Conservation (phyloP, 2,888 invertebrate genomes). For the Arrhopalites spinosus region DNA sequence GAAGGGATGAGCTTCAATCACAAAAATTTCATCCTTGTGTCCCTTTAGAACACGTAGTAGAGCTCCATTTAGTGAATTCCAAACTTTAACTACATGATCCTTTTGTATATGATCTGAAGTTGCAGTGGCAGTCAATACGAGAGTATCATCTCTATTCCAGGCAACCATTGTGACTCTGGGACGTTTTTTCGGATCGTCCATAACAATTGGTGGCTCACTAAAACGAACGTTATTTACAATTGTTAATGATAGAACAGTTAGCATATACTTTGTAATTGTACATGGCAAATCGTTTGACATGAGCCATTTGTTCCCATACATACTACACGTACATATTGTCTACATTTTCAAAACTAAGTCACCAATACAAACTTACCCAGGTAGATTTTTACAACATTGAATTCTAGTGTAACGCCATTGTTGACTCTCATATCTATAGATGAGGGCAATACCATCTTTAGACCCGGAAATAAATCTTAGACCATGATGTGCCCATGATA, state of each 20-base stretch:
- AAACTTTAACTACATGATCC: conserved; percentile 80
- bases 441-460: conserved; percentile 91
- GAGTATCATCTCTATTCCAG: conserved; percentile 88
- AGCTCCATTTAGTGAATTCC: conserved; percentile 69
- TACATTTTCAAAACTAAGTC: not conserved
- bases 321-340: not conserved
- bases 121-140: conserved; percentile 87
- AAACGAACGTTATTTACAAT: too few relatives aligned
- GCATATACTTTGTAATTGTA: not conserved
- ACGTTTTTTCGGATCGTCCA: conserved; percentile 49
- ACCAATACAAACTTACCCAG: conserved; percentile 52
- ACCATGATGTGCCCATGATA: conserved; percentile 90
- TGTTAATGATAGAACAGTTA: not conserved
- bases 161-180: conserved; percentile 91
- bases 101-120: too few relatives aligned
- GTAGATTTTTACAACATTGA: conserved; percentile 65
- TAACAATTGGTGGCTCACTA: conserved; percentile 51
- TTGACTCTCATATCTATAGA: conserved; percentile 86
- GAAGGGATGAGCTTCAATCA: conserved; percentile 88
- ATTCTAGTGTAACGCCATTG: conserved; percentile 83
- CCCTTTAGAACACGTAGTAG: conserved; percentile 72
- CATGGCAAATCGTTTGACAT: not conserved
- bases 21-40: conserved; percentile 92
- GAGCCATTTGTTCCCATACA: not conserved
- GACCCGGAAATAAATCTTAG: conserved; percentile 91